A percentile compares a stretch with the other conserved stretches of the same genome.
Conservation (phyloP, 2,113 vertebrate species). For the Anser brachyrhynchus region DNA sequence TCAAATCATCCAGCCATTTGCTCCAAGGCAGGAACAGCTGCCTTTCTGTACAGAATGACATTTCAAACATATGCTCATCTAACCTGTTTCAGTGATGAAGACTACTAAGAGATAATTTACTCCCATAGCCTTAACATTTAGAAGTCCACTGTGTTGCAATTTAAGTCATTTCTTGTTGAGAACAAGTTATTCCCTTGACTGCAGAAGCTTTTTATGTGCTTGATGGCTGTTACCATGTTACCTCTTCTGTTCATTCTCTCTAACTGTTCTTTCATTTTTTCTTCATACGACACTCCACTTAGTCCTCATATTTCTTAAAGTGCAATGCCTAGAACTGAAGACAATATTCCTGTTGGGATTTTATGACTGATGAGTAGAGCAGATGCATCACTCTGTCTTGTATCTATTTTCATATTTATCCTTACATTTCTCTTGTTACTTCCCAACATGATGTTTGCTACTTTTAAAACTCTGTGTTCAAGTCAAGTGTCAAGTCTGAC, state of each 20-base stretch:
- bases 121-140: neutral
- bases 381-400: neutral
- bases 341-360: neutral
- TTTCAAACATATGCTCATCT: constrained; percentile 1
- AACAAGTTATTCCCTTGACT: neutral
- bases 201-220: neutral
- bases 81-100: neutral
- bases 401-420: neutral
- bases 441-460: neutral
- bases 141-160: neutral
- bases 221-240: neutral
- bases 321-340: neutral
- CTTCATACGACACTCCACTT: neutral
- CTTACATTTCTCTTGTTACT: neutral
- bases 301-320: neutral
- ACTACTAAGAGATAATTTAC: neutral
- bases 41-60: neutral
- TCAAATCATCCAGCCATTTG: neutral
- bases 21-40: constrained; percentile 23
- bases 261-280: neutral
- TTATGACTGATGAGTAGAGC: neutral
- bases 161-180: neutral
- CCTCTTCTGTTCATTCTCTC: neutral
- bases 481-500: neutral
- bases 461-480: neutral